Evolutionary conservation across 2,888 invertebrate genomes (phyloP).

Genomic region (Archips crataeganus): DNA sequence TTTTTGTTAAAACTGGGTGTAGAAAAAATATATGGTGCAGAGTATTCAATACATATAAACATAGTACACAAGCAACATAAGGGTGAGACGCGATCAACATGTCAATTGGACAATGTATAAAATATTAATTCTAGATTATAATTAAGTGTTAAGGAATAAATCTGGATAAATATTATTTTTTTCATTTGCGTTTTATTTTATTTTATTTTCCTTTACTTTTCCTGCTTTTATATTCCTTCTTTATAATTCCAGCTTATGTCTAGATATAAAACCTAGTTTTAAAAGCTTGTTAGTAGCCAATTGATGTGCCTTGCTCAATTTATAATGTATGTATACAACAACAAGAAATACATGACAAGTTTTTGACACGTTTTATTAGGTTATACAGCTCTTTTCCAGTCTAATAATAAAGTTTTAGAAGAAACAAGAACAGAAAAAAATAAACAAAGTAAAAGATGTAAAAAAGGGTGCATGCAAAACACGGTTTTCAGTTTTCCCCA

Average conservation of each 20-base stretch:
- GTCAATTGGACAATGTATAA: slow-evolving; percentile 82
- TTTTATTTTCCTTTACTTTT: slow-evolving; percentile 41
- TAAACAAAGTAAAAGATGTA: too few species aligned
- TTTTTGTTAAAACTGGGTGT: slow-evolving; percentile 28
- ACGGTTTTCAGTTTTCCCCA: too few species aligned
- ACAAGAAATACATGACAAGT: slow-evolving; percentile 1
- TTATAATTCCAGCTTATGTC: slow-evolving; percentile 2
- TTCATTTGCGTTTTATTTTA: slow-evolving; percentile 75
- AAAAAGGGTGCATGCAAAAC: too few species aligned
- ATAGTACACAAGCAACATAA: slow-evolving; percentile 67
- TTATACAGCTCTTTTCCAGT: too few species aligned
- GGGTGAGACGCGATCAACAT: slow-evolving; percentile 71
- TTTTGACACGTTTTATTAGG: not conserved
- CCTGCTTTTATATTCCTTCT: slow-evolving; percentile 1
- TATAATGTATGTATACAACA: slow-evolving; percentile 7
- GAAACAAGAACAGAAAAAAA: too few species aligned
- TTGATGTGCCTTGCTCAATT: slow-evolving; percentile 39
- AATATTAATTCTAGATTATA: slow-evolving; percentile 82
- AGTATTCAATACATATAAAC: slow-evolving; percentile 44
- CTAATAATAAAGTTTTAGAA: too few species aligned
- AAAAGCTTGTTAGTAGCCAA: slow-evolving; percentile 14
- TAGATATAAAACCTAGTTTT: slow-evolving; percentile 10
- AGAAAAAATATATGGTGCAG: slow-evolving; percentile 46
- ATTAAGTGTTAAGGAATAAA: slow-evolving; percentile 84
- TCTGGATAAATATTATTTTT: slow-evolving; percentile 83